These are phyloP conservation scores for Pemphigus obesinymphae DNA, from an alignment of 1,140 invertebrate species.

Conservation along the genomic window DNA sequence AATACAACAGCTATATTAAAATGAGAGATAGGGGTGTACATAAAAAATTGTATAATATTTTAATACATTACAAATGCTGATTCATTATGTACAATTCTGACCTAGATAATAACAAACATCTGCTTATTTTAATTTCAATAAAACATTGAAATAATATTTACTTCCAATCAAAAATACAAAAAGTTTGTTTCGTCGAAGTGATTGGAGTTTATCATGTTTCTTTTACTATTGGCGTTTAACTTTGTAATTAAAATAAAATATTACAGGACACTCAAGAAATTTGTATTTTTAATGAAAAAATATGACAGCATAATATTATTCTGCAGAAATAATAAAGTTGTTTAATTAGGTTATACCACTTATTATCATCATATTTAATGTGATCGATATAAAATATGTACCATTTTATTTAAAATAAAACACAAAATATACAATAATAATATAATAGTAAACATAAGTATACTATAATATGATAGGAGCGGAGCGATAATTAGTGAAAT, in stretches of 20 bases:
- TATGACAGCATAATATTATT: neutral
- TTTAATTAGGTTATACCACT: neutral
- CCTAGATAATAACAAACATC: neutral
- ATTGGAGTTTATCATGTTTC: neutral
- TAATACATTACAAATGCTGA: neutral
- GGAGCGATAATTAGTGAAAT: no score
- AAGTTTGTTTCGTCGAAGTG: neutral
- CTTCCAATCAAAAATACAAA: neutral
- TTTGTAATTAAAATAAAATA: neutral
- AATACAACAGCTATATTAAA: no score
- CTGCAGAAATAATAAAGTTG: neutral
- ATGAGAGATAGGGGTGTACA: no score
- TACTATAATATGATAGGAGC: no score
- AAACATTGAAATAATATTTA: neutral
- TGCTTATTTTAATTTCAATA: neutral
- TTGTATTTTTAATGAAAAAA: neutral
- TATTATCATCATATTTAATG: neutral
- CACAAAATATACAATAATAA: neutral
- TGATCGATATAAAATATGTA: neutral
- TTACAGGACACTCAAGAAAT: neutral
- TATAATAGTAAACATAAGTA: no score
- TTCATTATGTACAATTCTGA: neutral
- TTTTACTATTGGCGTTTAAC: neutral
- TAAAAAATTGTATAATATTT: neutral
- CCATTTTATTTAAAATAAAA: neutral